Percentiles rank a stretch among this genome's conserved stretches.
phyloP scores from a whole-genome alignment of 2,797 vertebrate genomes.

The Apogon hyalosoma region DNA sequence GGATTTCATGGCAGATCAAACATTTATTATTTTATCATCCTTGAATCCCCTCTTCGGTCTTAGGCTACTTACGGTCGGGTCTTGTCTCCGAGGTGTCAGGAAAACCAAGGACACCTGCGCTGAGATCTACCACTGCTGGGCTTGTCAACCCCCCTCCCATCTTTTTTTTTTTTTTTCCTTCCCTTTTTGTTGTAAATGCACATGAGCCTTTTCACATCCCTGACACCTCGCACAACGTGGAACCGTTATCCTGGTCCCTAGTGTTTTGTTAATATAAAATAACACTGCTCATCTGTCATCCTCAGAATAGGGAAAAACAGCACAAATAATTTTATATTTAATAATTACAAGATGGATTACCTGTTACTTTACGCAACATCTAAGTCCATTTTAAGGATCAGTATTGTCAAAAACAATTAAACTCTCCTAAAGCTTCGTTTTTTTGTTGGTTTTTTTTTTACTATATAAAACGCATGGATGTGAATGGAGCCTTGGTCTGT shows the following conservation, averaged over 20 bases:
- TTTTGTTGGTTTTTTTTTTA: no score
- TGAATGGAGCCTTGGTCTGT: no score
- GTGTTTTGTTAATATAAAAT: no score
- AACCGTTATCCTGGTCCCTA: not conserved
- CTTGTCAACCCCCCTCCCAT: conserved; percentile 43
- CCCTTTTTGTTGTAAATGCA: conserved; percentile 49
- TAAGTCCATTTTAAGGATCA: conserved; percentile 2
- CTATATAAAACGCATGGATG: no score
- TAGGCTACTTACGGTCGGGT: conserved; percentile 65
- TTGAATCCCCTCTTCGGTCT: conserved; percentile 48
- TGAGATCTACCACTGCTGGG: conserved; percentile 56
- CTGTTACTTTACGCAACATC: not conserved
- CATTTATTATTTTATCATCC: conserved; percentile 70
- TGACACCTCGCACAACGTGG: conserved; percentile 24
- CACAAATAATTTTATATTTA: no score
- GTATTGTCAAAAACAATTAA: not conserved
- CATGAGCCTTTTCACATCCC: conserved; percentile 34
- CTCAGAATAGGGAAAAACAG: no score
- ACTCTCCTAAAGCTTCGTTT: no score
- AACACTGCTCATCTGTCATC: no score
- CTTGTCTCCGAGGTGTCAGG: conserved; percentile 70
- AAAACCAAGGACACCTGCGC: conserved; percentile 73
- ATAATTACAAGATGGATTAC: no score
- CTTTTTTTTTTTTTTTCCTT: conserved; percentile 1
- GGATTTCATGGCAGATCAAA: conserved; percentile 65